Evolutionary conservation across 1,140 invertebrate species (phyloP), one percentile per base, ranked within the genome.

Genomic region (Pseudoatta argentina): DNA sequence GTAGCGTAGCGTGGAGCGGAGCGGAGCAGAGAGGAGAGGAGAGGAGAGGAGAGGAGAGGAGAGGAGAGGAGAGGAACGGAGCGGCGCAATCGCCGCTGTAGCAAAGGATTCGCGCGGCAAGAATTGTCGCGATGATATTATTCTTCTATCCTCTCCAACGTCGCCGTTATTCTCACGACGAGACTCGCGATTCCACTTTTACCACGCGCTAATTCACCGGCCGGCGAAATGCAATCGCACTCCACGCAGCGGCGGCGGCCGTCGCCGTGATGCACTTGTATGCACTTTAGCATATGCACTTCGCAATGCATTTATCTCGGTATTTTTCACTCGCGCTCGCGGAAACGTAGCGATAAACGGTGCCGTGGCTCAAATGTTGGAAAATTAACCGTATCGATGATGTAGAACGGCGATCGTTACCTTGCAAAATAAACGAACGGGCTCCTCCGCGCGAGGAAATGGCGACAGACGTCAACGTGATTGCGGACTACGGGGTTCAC

Each of bases 381-480:
- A 21, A 21, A 51, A 66, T 21, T 30, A 16, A 44, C 30, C 27
- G 12, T 57, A 27, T 12, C 21, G 34, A 7, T 7, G 6, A 30
- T 48, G 53, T 39, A 51, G 5, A 0, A 69, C 67, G 12, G 18
- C 67, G 34, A 30, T 24, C 51, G 57, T 90, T 93, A 93, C 93
- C 93, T 93, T 89, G 88, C 73, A 89, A 91, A 91, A 89, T 92
- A 90, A 91, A 91, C 83, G 91, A 88, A 92, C 89, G 77, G 87
- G 88, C 89, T 89, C 92, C 91, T 86, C 92, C 90, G 79, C 83
- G 90, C 91, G 93, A 94, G 93, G 94, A 97, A 97, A 97, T 97
- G 97, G 97, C 97, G 96, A 96, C 96, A 96, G 96, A 97, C 97
- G 96, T 97, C 97, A 97, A 97, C 97, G 97, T 97, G 97, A 97